Evolutionary conservation across 2,888 invertebrate species (phyloP).

Genomic region (Hirudinaria manillensis): DNA sequence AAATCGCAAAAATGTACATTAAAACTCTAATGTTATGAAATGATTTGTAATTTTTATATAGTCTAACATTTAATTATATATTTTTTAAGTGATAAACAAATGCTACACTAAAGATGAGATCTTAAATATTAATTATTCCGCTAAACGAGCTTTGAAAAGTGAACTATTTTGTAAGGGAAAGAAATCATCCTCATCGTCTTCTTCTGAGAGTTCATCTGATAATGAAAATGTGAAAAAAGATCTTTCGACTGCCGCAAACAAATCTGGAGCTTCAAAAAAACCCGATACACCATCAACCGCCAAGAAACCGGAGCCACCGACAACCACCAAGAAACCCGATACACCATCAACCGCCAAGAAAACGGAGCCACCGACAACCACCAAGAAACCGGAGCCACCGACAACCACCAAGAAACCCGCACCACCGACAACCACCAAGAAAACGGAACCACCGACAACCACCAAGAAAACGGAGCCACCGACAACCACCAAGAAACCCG

Average conservation of each 20-base stretch:
- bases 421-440: not conserved
- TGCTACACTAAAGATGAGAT: no score
- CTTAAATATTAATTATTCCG: no score
- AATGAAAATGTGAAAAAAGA: not conserved
- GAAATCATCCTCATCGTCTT: slow-evolving; percentile 12
- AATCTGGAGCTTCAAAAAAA: no score
- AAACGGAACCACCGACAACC: not conserved
- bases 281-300: not conserved
- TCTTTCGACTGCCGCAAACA: no score
- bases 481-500: not conserved
- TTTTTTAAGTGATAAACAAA: no score
- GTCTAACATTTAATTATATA: no score
- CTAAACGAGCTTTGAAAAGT: not conserved
- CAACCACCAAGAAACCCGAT: no score
- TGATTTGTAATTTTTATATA: no score
- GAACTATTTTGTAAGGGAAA: not conserved
- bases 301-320: no score
- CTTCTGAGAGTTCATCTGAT: not conserved
- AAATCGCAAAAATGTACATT: no score
- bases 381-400: not conserved
- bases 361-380: not conserved
- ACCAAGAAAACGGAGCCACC: not conserved
- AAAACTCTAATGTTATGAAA: no score
- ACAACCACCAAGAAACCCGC: slow-evolving; percentile 2
- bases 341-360: not conserved